Conservation (phyloP, 2,797 vertebrate genomes). For the Morelia viridis region DNA sequence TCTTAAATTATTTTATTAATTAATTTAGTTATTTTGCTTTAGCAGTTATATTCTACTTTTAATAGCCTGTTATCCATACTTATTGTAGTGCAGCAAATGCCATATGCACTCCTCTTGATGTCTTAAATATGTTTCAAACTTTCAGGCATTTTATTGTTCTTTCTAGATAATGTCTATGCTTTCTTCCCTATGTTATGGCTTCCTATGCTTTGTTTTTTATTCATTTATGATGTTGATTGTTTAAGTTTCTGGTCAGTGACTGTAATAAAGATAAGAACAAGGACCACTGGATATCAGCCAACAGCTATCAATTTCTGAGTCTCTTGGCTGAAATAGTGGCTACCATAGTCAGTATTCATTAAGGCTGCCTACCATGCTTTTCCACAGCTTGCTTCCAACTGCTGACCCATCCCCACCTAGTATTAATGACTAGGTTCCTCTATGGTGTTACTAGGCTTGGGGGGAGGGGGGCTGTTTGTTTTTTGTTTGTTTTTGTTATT, state of each 20-base stretch:
- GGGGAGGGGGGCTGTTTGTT: neutral
- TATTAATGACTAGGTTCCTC: neutral
- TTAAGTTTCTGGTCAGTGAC: neutral
- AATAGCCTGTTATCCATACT: neutral
- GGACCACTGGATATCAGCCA: neutral
- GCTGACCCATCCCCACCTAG: neutral
- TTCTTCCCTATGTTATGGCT: neutral
- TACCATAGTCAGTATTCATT: neutral
- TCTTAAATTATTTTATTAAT: neutral
- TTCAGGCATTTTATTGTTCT: neutral
- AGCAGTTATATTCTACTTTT: neutral
- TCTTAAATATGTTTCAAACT: neutral
- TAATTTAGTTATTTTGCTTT: neutral
- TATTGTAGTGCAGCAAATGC: neutral
- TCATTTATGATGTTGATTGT: neutral
- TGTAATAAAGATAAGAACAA: neutral
- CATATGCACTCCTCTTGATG: neutral
- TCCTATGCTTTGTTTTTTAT: neutral
- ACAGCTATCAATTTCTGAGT: neutral
- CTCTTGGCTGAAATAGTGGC: neutral
- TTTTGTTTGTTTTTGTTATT: neutral
- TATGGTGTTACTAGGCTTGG: neutral
- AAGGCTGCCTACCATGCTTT: neutral
- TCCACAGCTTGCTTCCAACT: neutral
- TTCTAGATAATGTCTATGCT: neutral